phyloP scores from a whole-genome alignment of 2,113 vertebrate genomes.

The Sorex araneus region DNA sequence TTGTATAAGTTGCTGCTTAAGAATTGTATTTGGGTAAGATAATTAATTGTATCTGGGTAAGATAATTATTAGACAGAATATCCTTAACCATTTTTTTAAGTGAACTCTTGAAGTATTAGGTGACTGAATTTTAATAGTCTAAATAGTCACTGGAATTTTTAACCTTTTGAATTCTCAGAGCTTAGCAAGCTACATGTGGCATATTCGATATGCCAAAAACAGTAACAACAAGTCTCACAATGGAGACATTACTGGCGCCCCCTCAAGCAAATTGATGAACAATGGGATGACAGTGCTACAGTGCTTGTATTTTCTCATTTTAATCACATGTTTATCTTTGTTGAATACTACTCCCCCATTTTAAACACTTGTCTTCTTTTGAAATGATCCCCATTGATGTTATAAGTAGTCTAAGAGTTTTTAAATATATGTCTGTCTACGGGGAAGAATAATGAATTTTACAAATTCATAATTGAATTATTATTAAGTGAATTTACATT shows the following conservation, averaged over 20 bases:
- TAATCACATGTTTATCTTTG: background rate
- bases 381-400: background rate
- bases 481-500: conserved; percentile 14
- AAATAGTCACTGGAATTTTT: background rate
- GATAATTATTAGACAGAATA: conserved; percentile 22
- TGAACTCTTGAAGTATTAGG: background rate
- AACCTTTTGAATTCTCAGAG: too few relatives aligned
- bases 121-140: conserved; percentile 19
- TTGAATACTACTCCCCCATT: conserved; percentile 3
- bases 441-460: conserved; percentile 31
- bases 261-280: too few relatives aligned
- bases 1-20: conserved; percentile 57
- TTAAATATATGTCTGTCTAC: background rate
- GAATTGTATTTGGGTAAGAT: background rate
- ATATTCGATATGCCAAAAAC: too few relatives aligned
- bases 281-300: too few relatives aligned
- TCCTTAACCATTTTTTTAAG: conserved; percentile 26
- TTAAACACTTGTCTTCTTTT: conserved; percentile 2
- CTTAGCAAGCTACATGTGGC: too few relatives aligned
- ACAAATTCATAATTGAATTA: conserved; percentile 47
- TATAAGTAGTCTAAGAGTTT: background rate
- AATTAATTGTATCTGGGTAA: background rate
- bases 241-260: too few relatives aligned
- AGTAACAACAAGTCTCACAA: too few relatives aligned
- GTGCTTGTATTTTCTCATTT: conserved; percentile 50